A percentile compares a stretch with the other conserved stretches of the same genome.
phyloP scores from a whole-genome alignment of 2,797 vertebrate genomes.

The Monodelphis domestica region DNA sequence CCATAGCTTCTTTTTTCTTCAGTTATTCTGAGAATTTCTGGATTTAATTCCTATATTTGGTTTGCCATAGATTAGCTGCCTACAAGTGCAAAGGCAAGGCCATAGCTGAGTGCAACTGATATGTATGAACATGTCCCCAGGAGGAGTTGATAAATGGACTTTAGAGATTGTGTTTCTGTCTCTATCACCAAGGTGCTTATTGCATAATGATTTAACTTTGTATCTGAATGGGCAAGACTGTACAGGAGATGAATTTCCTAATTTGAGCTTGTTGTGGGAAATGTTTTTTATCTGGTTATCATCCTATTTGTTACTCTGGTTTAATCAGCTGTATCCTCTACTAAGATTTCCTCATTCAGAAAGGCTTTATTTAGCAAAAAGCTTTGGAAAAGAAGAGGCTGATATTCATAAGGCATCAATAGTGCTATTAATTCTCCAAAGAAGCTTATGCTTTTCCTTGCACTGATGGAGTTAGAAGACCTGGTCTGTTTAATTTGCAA shows the following conservation, averaged over 20 bases:
- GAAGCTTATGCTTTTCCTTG: not conserved
- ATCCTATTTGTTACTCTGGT: conserved; percentile 31
- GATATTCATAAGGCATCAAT: not conserved
- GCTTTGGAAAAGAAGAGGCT: not conserved
- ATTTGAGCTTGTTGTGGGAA: conserved; percentile 38
- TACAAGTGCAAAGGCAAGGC: not conserved
- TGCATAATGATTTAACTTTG: conserved; percentile 15
- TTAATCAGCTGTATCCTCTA: conserved; percentile 18
- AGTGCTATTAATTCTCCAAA: not conserved
- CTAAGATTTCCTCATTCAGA: not conserved
- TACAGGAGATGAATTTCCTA: conserved; percentile 15
- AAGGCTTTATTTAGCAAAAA: not conserved
- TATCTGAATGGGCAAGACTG: conserved; percentile 26
- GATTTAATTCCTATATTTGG: not conserved
- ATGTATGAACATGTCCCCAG: not conserved
- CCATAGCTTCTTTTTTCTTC: conserved; percentile 23
- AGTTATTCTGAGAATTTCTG: conserved; percentile 2
- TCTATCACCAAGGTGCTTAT: not conserved
- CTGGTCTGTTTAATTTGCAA: not conserved
- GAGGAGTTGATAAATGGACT: conserved; percentile 45
- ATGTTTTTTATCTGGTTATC: not conserved
- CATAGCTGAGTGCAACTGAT: conserved; percentile 20
- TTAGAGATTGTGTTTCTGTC: conserved; percentile 16
- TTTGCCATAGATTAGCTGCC: not conserved
- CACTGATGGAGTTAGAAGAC: not conserved